A percentile compares a stretch with the other conserved stretches of the same genome.
phyloP scores from a whole-genome alignment of 1,140 invertebrate species.

The Apis cerana region DNA sequence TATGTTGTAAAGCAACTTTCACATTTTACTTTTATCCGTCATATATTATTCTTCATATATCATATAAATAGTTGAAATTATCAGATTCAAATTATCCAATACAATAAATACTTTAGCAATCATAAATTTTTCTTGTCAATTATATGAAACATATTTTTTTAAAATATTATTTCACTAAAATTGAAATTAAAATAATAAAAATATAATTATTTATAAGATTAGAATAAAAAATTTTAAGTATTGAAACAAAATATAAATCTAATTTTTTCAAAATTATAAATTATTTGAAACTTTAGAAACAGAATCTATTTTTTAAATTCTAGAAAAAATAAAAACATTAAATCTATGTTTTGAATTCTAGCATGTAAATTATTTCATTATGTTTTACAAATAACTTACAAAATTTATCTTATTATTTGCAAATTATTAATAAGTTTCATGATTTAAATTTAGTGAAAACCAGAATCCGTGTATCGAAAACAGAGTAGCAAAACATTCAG shows the following conservation, averaged over 20 bases:
- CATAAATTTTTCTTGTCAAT: no score
- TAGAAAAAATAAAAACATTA: no score
- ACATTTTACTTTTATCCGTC: neutral
- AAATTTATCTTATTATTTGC: neutral
- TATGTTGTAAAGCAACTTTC: neutral
- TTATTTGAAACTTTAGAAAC: no score
- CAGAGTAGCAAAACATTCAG: neutral
- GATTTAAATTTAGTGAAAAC: neutral
- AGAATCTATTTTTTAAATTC: no score
- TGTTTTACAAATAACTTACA: neutral
- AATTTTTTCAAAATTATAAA: no score
- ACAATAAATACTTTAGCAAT: no score
- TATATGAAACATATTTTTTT: no score
- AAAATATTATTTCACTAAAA: no score
- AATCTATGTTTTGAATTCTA: neutral
- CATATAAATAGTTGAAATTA: neutral
- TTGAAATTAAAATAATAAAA: no score
- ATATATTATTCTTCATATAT: neutral
- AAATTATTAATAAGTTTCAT: neutral
- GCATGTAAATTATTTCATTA: neutral
- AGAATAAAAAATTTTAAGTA: no score
- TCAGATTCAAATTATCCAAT: neutral
- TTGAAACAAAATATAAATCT: no score
- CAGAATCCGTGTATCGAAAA: neutral
- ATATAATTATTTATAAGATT: no score